These are phyloP conservation scores for Amorpha juglandis DNA, from an alignment of 2,888 invertebrate genomes.

Conservation along the genomic window DNA sequence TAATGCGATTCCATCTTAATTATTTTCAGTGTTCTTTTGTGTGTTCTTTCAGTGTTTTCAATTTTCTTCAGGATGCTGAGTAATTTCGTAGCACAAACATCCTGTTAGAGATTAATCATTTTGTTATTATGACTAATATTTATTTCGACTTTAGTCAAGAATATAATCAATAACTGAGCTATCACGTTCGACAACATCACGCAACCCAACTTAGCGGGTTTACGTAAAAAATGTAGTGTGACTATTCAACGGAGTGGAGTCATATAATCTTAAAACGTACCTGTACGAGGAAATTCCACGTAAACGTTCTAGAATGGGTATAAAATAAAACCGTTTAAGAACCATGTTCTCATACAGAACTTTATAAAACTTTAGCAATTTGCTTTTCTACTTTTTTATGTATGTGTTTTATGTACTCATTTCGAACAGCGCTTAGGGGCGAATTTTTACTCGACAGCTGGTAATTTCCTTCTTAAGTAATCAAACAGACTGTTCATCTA, in stretches of 20 bases:
- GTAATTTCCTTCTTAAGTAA: conserved; percentile 25
- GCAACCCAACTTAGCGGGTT: no score
- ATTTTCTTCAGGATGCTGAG: conserved; percentile 60
- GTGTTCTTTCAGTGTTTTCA: conserved; percentile 67
- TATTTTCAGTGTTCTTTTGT: no score
- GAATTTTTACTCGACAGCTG: conserved; percentile 20
- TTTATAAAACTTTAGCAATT: conserved; percentile 24
- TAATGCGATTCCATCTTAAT: conserved; percentile 74
- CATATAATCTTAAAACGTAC: conserved; percentile 1
- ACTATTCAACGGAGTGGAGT: background rate
- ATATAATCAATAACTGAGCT: conserved; percentile 76
- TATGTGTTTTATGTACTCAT: conserved; percentile 11
- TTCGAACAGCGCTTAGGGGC: background rate
- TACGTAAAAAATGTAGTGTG: conserved; percentile 37
- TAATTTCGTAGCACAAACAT: conserved; percentile 67
- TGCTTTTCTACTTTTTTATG: conserved; percentile 18
- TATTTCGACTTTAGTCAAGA: conserved; percentile 69
- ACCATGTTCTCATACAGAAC: conserved; percentile 17
- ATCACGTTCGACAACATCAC: conserved; percentile 78
- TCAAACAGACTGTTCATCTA: background rate
- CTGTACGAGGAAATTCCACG: conserved; percentile 1
- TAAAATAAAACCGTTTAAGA: conserved; percentile 23
- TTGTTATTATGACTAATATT: conserved; percentile 76
- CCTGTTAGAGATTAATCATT: conserved; percentile 71
- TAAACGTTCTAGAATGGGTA: background rate